Base-by-base conservation (phyloP, 1,140 invertebrate genomes). In the Psilanteris sp. region DNA sequence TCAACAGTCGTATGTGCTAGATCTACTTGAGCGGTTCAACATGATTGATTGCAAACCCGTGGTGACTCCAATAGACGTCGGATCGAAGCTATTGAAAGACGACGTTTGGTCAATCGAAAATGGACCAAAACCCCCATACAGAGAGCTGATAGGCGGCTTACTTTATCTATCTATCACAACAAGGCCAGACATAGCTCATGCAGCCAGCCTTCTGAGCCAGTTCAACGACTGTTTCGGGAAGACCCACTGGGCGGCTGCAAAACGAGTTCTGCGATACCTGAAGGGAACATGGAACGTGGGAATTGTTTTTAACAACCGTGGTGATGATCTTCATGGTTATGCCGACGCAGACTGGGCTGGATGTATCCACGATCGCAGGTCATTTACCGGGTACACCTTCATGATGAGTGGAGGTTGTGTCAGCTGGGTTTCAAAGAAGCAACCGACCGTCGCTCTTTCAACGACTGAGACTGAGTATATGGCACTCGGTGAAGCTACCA, bases 391-490 rank as follows among this genome's bases (percentile, higher is more conserved):
- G 1, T 84, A 79, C 61, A 10, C 84, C 0, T 83, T 85, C 50
- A 20, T 20, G 8, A n/a, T 31, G 2, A 16, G 10, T 1, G 46
- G 85, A 34, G 5, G 83, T 18, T 79, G 87, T 36, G 77, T 86
- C 8, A 77, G 57, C 14, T 68, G 88, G 68, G 85, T 87, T 78
- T 85, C 87, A 71, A 88, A 83, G 11, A 89, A 86, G 70, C 90
- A 90, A 54, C 15, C 1, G 1, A 26, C 24, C 24, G 24, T 26
- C 24, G 24, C 24, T 4, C 24, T 26, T 7, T 26, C 24, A 4
- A 7, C 24, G 4, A 26, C 24, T 7, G 24, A 26, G 7, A 8
- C 24, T 26, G 24, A 26, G 7, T 26, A 26, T 8, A 26, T 26
- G 24, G n/a, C 4, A 1, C 7, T 26, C 24, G n/a, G 4, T 7